Conservation (phyloP, 2,113 vertebrate species). For the Neogobius melanostomus region DNA sequence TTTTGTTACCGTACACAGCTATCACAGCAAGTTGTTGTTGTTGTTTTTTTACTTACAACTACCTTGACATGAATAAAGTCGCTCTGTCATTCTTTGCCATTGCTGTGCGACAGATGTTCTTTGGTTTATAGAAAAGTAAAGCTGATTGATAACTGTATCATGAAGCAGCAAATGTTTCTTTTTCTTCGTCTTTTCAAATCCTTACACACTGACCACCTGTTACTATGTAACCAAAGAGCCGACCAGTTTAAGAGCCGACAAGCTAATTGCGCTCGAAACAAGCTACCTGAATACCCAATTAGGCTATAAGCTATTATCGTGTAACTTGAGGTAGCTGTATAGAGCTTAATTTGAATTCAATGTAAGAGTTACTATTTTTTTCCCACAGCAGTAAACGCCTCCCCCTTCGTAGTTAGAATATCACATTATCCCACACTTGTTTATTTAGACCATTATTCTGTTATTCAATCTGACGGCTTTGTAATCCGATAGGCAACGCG, state of each 20-base stretch:
- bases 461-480: not conserved
- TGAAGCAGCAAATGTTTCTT: constrained; percentile 1
- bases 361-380: not conserved
- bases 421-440: not conserved
- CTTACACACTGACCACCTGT: not conserved
- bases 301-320: not conserved
- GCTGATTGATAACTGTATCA: not conserved
- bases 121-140: no score
- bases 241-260: not conserved
- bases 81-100: constrained; percentile 5
- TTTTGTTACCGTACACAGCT: constrained; percentile 42
- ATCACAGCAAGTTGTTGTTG: constrained; percentile 45
- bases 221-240: not conserved
- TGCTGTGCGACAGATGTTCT: not conserved
- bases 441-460: not conserved
- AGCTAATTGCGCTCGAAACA: not conserved
- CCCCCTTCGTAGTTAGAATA: not conserved
- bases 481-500: not conserved
- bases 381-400: not conserved
- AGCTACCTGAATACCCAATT: constrained; percentile 3
- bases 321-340: not conserved
- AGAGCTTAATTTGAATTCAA: not conserved
- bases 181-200: not conserved
- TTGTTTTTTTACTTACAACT: no score
- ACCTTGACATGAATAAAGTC: not conserved